Conservation (phyloP, 2,888 invertebrate species). For the Eretmocerus hayati region DNA sequence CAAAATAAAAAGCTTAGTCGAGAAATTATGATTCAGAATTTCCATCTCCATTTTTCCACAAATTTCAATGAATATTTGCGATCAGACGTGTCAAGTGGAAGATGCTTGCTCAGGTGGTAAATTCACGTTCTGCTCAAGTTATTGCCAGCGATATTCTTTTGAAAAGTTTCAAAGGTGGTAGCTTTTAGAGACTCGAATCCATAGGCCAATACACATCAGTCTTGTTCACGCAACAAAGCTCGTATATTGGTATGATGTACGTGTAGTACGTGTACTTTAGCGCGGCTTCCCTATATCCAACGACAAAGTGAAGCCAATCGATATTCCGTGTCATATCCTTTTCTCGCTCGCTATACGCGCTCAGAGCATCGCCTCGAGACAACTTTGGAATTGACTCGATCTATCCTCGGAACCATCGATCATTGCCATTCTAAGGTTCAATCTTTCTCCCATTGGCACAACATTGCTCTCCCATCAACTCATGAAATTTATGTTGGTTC, state of each 20-base stretch:
- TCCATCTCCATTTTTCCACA: too few relatives aligned
- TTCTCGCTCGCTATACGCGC: conserved; percentile 1
- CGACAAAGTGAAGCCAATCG: neutral
- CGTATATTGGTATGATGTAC: neutral
- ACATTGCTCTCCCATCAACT: too few relatives aligned
- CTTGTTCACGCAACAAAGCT: neutral
- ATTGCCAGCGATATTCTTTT: too few relatives aligned
- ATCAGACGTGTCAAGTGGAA: too few relatives aligned
- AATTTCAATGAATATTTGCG: too few relatives aligned
- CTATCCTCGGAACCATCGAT: conserved; percentile 35
- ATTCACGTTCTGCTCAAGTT: too few relatives aligned
- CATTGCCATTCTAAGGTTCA: conserved; percentile 17
- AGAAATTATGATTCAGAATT: too few relatives aligned
- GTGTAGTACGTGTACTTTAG: conserved; percentile 15
- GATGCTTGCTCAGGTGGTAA: too few relatives aligned
- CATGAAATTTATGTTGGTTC: too few relatives aligned
- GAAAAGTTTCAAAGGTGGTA: too few relatives aligned
- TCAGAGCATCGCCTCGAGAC: conserved; percentile 10
- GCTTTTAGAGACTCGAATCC: neutral
- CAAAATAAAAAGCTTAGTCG: too few relatives aligned
- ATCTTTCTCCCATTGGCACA: neutral
- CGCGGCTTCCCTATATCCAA: conserved; percentile 11
- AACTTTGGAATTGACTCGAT: conserved; percentile 28
- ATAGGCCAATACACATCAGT: conserved; percentile 9
- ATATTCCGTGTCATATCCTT: conserved; percentile 23